Evolutionary conservation across 2,888 invertebrate species (phyloP).

Genomic region (Drosophila koepferae): DNA sequence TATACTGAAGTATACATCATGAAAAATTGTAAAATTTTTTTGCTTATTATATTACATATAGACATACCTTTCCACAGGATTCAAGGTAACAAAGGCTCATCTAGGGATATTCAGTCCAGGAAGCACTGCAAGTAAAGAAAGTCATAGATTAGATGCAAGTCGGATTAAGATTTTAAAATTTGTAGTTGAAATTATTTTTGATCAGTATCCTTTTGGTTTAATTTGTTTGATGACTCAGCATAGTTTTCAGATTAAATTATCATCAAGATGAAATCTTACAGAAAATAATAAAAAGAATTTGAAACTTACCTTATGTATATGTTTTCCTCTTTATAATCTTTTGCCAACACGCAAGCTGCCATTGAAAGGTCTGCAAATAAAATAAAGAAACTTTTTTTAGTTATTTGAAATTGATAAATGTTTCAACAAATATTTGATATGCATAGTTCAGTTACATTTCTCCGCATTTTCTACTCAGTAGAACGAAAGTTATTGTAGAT

Average conservation of each 20-base stretch:
- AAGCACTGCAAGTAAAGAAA: constrained; percentile 17
- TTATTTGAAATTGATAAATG: neutral
- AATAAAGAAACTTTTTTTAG: neutral
- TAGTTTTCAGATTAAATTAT: constrained; percentile 57
- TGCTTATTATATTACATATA: too few species aligned
- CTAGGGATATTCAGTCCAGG: too few species aligned
- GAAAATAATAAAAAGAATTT: neutral
- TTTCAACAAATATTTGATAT: neutral
- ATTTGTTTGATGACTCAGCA: constrained; percentile 60
- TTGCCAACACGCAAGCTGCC: too few species aligned
- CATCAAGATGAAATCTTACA: constrained; percentile 43
- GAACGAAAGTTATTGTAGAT: constrained; percentile 71
- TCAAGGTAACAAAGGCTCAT: neutral
- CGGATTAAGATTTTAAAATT: rapidly evolving
- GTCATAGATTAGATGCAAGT: neutral
- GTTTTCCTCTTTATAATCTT: neutral
- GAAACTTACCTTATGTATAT: constrained; percentile 7
- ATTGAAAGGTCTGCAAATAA: neutral
- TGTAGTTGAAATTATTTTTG: neutral
- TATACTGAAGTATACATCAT: constrained; percentile 75
- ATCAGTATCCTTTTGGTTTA: constrained; percentile 75
- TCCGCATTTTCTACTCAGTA: constrained; percentile 73
- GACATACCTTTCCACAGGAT: constrained; percentile 22
- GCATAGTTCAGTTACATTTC: constrained; percentile 49
- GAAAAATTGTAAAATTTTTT: neutral